These are phyloP conservation scores for Patella ulyssiponensis DNA, from an alignment of 2,888 invertebrate species.

Conservation along the genomic window DNA sequence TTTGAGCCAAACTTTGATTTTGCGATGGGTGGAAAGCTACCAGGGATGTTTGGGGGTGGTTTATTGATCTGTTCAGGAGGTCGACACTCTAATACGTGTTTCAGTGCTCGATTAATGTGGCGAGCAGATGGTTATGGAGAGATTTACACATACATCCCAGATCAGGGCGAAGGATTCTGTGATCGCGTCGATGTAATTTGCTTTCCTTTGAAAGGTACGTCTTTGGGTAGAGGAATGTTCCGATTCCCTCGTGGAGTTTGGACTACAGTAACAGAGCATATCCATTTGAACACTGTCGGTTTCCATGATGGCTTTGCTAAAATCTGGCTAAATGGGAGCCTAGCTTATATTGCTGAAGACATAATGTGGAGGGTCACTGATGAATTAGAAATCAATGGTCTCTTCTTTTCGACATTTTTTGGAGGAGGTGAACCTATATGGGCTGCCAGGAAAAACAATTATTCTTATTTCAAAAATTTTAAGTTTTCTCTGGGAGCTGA, in stretches of 20 bases:
- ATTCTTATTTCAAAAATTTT: conserved; percentile 55
- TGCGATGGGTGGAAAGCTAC: conserved; percentile 49
- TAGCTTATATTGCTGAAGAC: conserved; percentile 36
- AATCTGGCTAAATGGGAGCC: conserved; percentile 43
- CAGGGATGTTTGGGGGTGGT: conserved; percentile 47
- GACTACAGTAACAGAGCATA: conserved; percentile 49
- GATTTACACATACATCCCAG: conserved; percentile 50
- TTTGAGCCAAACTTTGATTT: conserved; percentile 21
- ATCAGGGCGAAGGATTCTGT: neutral
- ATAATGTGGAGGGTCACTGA: conserved; percentile 43
- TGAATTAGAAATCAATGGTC: conserved; percentile 43
- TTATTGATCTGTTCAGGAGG: conserved; percentile 46
- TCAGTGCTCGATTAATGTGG: conserved; percentile 57
- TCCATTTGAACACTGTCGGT: conserved; percentile 48
- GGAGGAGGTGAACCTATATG: conserved; percentile 47
- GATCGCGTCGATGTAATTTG: conserved; percentile 29
- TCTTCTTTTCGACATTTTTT: conserved; percentile 59
- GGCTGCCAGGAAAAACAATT: conserved; percentile 46
- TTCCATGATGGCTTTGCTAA: conserved; percentile 44
- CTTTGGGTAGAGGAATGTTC: conserved; percentile 37
- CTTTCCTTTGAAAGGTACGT: conserved; percentile 23
- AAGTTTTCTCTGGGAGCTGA: conserved; percentile 13
- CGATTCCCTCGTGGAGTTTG: conserved; percentile 39
- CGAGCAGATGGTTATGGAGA: conserved; percentile 45
- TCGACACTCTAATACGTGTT: conserved; percentile 43